Evolutionary conservation across 2,113 vertebrate species (phyloP).

Genomic region (Rallus limicola): DNA sequence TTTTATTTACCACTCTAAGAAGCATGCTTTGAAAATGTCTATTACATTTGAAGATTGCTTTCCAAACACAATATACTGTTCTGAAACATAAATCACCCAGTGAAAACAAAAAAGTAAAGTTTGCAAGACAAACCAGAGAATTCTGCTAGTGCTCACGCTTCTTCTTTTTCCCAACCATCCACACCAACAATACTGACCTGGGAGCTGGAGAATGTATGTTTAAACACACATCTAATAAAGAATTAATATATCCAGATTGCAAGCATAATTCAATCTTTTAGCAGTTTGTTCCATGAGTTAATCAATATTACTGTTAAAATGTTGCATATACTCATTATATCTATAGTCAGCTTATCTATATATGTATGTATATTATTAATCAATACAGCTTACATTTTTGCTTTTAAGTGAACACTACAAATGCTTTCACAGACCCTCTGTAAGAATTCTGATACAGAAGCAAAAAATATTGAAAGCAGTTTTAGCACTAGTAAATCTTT

Average conservation of each 20-base stretch:
- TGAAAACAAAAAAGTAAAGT: neutral
- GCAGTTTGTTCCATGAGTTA: neutral
- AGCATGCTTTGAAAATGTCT: neutral
- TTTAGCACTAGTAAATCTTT: neutral
- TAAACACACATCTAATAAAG: neutral
- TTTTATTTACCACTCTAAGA: neutral
- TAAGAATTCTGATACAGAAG: neutral
- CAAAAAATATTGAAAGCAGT: neutral
- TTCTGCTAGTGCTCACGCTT: neutral
- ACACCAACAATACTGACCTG: neutral
- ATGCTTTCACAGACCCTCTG: neutral
- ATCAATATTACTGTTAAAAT: neutral
- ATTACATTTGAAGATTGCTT: neutral
- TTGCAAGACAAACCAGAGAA: neutral
- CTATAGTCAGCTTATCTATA: neutral
- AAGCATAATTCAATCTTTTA: neutral
- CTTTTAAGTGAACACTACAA: neutral
- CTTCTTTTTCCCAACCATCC: neutral
- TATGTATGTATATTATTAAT: neutral
- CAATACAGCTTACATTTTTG: neutral
- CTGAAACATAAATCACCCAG: neutral
- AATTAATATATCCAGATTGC: neutral
- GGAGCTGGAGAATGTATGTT: neutral
- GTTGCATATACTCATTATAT: neutral
- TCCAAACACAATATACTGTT: neutral